These are phyloP conservation scores for Scylla paramamosain DNA, from an alignment of 1,140 invertebrate species.

Conservation along the genomic window DNA sequence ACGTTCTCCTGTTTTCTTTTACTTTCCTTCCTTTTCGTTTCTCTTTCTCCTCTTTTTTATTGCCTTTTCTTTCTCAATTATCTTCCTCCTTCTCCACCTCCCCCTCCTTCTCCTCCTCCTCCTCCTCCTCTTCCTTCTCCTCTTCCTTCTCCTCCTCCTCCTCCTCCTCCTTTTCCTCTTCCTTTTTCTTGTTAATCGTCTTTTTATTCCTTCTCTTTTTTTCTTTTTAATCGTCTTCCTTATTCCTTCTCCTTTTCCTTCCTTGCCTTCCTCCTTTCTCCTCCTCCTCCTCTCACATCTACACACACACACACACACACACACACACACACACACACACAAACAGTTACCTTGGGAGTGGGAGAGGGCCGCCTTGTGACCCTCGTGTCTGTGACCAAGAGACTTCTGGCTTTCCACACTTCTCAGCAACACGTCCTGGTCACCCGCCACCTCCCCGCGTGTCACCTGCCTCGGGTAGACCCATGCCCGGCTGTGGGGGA, in stretches of 20 bases:
- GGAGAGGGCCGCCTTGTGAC: no score
- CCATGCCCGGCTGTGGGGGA: constrained; percentile 55
- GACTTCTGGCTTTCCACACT: constrained; percentile 64
- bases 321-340: constrained; percentile 55
- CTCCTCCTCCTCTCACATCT: not conserved
- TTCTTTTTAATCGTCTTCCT: no score
- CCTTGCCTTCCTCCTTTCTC: not conserved
- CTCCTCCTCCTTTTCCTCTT: no score
- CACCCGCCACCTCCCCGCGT: constrained; percentile 61
- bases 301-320: constrained; percentile 52
- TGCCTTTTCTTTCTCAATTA: no score
- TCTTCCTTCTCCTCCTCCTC: no score
- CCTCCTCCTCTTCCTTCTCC: not conserved
- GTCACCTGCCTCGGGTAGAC: constrained; percentile 70
- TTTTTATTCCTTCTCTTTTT: no score
- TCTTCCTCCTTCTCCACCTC: not conserved
- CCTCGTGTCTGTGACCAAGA: constrained; percentile 24
- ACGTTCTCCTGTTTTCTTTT: no score
- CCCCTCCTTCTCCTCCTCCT: no score
- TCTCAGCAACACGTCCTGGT: constrained; percentile 59
- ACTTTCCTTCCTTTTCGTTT: no score
- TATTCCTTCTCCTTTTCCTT: no score
- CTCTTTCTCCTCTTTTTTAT: not conserved
- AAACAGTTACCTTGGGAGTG: not conserved
- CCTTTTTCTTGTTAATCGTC: not conserved